phyloP scores from a whole-genome alignment of 2,888 invertebrate species.

The Julus scanicus region DNA sequence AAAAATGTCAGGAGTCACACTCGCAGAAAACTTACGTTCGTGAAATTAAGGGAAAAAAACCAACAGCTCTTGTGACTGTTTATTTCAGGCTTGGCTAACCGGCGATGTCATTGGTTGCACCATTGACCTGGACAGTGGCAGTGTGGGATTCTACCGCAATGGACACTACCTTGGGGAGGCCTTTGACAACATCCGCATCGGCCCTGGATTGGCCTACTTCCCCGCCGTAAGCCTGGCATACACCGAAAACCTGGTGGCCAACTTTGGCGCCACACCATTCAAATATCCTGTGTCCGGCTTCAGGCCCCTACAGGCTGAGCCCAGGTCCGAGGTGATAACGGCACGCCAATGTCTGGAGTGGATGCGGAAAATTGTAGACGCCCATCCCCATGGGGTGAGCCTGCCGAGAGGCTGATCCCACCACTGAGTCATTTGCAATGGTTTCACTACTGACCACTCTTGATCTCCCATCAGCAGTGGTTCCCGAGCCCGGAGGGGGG shows the following conservation, averaged over 20 bases:
- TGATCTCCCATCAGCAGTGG: not conserved
- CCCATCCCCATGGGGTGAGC: conserved; percentile 60
- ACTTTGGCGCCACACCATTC: conserved; percentile 78
- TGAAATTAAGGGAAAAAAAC: too few species aligned
- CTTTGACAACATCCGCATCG: conserved; percentile 77
- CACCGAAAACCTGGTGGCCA: conserved; percentile 80
- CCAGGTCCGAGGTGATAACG: conserved; percentile 63
- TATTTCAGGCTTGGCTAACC: conserved; percentile 77
- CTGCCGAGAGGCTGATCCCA: not conserved
- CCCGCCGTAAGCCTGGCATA: conserved; percentile 83
- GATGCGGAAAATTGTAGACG: conserved; percentile 67
- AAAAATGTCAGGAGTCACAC: too few species aligned
- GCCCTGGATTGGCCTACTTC: conserved; percentile 80
- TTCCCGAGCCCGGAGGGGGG: conserved; percentile 56
- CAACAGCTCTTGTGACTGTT: too few species aligned
- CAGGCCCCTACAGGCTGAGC: conserved; percentile 73
- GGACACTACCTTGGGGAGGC: conserved; percentile 80
- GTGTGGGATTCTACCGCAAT: conserved; percentile 77
- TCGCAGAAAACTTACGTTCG: too few species aligned
- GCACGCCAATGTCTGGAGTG: conserved; percentile 68
- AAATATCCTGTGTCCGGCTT: conserved; percentile 77
- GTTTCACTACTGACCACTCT: not conserved
- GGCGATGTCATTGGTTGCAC: conserved; percentile 84
- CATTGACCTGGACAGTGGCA: conserved; percentile 78
- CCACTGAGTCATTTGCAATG: not conserved